Base-by-base conservation (phyloP, 2,797 vertebrate species). In the Spinibarbus caldwelli region DNA sequence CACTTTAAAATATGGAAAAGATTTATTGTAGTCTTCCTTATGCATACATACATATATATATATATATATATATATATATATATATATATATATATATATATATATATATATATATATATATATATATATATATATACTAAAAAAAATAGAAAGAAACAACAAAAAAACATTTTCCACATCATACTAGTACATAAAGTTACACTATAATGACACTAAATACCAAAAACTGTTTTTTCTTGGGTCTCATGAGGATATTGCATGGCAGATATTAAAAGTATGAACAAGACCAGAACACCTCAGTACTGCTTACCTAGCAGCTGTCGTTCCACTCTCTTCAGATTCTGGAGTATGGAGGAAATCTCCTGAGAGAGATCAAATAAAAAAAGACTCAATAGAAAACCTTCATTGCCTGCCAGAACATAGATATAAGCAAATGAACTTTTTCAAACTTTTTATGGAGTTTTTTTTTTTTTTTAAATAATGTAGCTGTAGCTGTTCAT, bases 291-390 rank as follows among this genome's bases (percentile, higher is more conserved):
- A 47, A 38, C 3, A 76, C 62, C 41, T 36, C 29, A n/a, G 54
- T 19, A 6, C 83, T 80, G 9, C 90, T 88, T 96, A 99, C 98
- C 97, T 90, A 98, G 95, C 59, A 99, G 91, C 77, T 98, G 97
- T 88, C 96, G 96, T 90, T 99, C 98, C 90, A 98, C 97, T 92
- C 96, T 95, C 90, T 96, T 98, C 86, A 99, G 90, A 89, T 99
- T 97, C 91, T 98, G 97, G 90, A 99, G 94, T 87, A 99, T 96
- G 79, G 95, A 97, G 76, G 97, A 96, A 93, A 99, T 97, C 92
- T 98, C 97, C 97, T 99, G 92, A 88, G 83, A 2, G 89, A 47
- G 85, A 88, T 31, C 90, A 73, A 73, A 87, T 88, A 72, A 41
- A 41, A n/a, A 49, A 67, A 75, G 19, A 45, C 19, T 34, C 7